Evolutionary conservation across 1,140 invertebrate species (phyloP), one percentile per base, ranked within the genome.

Genomic region (Drosophila pectinifera): DNA sequence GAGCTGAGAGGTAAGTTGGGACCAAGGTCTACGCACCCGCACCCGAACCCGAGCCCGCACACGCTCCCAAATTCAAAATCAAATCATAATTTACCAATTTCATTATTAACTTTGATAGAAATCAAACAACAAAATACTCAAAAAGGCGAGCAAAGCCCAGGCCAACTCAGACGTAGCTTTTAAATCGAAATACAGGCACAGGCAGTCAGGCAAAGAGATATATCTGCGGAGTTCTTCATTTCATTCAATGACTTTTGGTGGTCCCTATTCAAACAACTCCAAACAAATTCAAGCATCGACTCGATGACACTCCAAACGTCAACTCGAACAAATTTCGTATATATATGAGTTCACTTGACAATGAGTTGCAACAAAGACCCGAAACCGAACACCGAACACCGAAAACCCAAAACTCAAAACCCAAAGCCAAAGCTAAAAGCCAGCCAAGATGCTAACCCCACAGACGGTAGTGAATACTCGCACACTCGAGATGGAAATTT

Each of bases 171-270:
- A 39, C 39, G 42, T 46, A 42, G 43, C n/a, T n/a, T n/a, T n/a
- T n/a, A 6, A 28, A 26, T 26, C 56, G 59, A 75, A 34, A 46
- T 28, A 45, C 58, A 45, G 46, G 38, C 38, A 73, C 45, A 41
- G 24, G 24, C 46, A 18, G 31, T 34, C 49, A 36, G 49, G 14
- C 58, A 78, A 68, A 43, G 61, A 85, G 64, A 82, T 78, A 76
- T 88, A 86, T 82, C 79, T 83, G 72, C 56, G 59, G 84, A 58
- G 80, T 89, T 84, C 80, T 89, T 89, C 84, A 89, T 89, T 88
- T 90, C 84, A 89, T 89, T 89, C 80, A 89, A 89, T 84, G 84
- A 89, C 84, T 89, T 89, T 90, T 89, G 84, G 84, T 89, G 84
- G 84, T 89, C 84, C 85, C 85, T 89, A 90, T 89, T 80, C 85